Percentiles rank a stretch among this genome's conserved stretches.
Conservation (phyloP, 1,140 invertebrate genomes). For the Cepaea nemoralis region DNA sequence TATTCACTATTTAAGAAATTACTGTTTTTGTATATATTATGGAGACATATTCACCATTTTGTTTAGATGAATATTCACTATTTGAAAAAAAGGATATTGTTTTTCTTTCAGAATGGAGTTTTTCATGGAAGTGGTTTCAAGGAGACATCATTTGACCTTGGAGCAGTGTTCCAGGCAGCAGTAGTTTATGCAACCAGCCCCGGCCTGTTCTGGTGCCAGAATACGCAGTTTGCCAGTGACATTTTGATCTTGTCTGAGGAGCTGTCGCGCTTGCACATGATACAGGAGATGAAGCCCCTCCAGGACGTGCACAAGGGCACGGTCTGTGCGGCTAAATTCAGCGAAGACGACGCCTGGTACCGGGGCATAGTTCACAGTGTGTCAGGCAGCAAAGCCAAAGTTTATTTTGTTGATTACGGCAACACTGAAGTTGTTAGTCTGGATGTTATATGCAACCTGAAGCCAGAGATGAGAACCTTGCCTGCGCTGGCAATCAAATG, state of each 20-base stretch:
- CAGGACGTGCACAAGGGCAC: conserved; percentile 52
- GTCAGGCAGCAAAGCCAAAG: conserved; percentile 75
- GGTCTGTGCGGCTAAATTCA: conserved; percentile 81
- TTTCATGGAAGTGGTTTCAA: conserved; percentile 5
- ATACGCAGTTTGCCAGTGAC: conserved; percentile 56
- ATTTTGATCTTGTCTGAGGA: conserved; percentile 72
- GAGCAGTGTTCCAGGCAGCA: conserved; percentile 48
- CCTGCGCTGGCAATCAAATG: conserved; percentile 60
- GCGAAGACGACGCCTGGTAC: conserved; percentile 82
- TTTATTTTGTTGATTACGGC: conserved; percentile 84
- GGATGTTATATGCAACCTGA: conserved; percentile 50
- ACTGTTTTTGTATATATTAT: too few relatives aligned
- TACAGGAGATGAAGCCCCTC: conserved; percentile 26
- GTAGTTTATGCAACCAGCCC: conserved; percentile 55
- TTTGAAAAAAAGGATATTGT: neutral
- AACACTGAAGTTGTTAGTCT: conserved; percentile 57
- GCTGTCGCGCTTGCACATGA: conserved; percentile 48
- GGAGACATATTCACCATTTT: too few relatives aligned
- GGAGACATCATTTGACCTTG: conserved; percentile 39
- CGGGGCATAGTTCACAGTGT: conserved; percentile 80
- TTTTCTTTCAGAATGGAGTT: neutral
- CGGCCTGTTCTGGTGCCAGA: conserved; percentile 72
- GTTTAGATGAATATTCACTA: too few relatives aligned
- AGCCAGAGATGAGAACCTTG: conserved; percentile 71
- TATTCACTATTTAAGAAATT: too few relatives aligned